Conservation (phyloP, 2,797 vertebrate species). For the Coccyzus lansbergi region DNA sequence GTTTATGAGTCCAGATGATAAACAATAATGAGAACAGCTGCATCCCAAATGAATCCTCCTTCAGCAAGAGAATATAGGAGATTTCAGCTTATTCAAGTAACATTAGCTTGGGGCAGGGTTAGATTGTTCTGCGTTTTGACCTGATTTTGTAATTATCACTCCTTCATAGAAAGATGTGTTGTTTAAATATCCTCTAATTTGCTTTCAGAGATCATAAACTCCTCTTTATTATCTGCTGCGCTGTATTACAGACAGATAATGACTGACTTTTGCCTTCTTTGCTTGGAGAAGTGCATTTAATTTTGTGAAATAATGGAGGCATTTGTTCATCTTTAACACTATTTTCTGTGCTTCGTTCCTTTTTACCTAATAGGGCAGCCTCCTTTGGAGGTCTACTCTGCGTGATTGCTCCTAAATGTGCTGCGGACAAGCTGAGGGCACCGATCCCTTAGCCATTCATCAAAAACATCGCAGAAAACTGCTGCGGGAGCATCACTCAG, state of each 20-base stretch:
- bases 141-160: conserved; percentile 64
- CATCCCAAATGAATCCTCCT: not conserved
- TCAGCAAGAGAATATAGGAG: not conserved
- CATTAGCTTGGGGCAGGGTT: conserved; percentile 18
- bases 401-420: not conserved
- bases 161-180: conserved; percentile 49
- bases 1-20: not conserved
- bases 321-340: conserved; percentile 28
- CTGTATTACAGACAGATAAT: conserved; percentile 73
- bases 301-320: conserved; percentile 67
- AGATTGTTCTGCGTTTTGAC: conserved; percentile 48
- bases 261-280: conserved; percentile 63
- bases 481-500: not conserved
- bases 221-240: conserved; percentile 60
- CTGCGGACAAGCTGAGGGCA: not conserved
- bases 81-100: not conserved
- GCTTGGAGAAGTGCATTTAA: conserved; percentile 62
- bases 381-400: not conserved
- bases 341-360: conserved; percentile 40
- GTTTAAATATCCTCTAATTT: conserved; percentile 69
- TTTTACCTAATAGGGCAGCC: not conserved
- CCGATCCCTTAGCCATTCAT: not conserved
- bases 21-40: conserved; percentile 19
- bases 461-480: not conserved
- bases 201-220: conserved; percentile 70